Percentiles rank a stretch among this genome's conserved stretches.
These are phyloP conservation scores for Parochlus steinenii DNA, from an alignment of 2,888 invertebrate species.

Conservation along the genomic window DNA sequence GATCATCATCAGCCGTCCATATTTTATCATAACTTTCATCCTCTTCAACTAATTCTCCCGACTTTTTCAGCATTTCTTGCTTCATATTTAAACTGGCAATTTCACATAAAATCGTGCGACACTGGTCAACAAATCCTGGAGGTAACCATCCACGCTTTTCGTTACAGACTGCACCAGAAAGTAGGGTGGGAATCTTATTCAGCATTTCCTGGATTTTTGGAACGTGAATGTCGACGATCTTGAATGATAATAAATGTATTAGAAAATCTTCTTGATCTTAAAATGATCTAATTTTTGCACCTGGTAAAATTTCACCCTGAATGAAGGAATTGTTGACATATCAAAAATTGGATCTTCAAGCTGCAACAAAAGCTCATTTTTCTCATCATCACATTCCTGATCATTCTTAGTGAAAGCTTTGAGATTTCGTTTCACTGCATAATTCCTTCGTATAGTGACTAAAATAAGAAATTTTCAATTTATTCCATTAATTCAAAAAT, in stretches of 20 bases:
- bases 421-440: neutral
- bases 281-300: too few species aligned
- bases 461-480: too few species aligned
- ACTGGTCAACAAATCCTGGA: slow-evolving; percentile 45
- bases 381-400: neutral
- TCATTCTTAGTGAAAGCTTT: slow-evolving; percentile 1
- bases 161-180: slow-evolving; percentile 44
- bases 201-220: slow-evolving; percentile 66
- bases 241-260: too few species aligned
- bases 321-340: slow-evolving; percentile 7
- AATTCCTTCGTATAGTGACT: neutral
- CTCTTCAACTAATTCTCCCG: slow-evolving; percentile 22
- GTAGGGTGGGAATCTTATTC: slow-evolving; percentile 42
- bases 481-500: too few species aligned
- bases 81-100: slow-evolving; percentile 37
- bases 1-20: slow-evolving; percentile 11
- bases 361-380: neutral
- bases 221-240: slow-evolving; percentile 49
- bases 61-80: slow-evolving; percentile 18
- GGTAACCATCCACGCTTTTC: slow-evolving; percentile 67
- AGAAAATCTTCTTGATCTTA: too few species aligned
- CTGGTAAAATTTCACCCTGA: slow-evolving; percentile 6
- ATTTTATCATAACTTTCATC: slow-evolving; percentile 13
- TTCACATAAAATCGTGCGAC: slow-evolving; percentile 54
- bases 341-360: slow-evolving; percentile 5